phyloP scores from a whole-genome alignment of 2,113 vertebrate species.

The Chinchilla lanigera region DNA sequence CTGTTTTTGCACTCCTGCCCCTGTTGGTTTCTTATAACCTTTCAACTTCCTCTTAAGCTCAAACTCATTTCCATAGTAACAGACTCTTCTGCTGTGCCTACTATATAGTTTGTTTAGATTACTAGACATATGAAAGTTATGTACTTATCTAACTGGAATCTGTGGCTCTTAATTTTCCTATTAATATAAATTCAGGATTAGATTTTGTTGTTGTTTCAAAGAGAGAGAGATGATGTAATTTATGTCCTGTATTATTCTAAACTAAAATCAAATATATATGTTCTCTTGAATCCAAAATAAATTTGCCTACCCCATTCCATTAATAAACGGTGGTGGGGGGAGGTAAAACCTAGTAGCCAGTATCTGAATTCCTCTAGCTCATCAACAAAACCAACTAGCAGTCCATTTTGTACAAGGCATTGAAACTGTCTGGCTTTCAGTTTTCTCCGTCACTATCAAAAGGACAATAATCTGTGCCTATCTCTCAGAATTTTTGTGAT shows the following conservation, averaged over 20 bases:
- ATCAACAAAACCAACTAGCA: not conserved
- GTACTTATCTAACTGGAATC: not conserved
- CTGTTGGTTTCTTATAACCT: not conserved
- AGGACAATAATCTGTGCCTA: not conserved
- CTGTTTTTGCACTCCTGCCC: not conserved
- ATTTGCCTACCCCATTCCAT: not conserved
- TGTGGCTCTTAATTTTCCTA: not conserved
- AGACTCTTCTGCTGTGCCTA: not conserved
- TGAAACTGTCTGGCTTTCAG: not conserved
- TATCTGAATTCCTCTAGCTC: not conserved
- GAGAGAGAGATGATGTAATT: not conserved
- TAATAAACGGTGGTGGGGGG: not conserved
- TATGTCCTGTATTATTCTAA: not conserved
- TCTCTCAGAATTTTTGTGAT: not conserved
- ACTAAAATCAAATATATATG: not conserved
- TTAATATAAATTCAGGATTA: not conserved
- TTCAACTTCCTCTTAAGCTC: not conserved
- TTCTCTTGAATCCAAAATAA: constrained; percentile 3
- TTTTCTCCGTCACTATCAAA: not conserved
- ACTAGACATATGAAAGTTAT: not conserved
- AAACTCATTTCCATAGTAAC: not conserved
- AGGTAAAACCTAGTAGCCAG: not conserved
- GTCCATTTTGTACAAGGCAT: not conserved
- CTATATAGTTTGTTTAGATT: not conserved
- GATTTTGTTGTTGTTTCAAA: not conserved